phyloP scores from a whole-genome alignment of 1,140 invertebrate species.

The Calephelis virginiensis region DNA sequence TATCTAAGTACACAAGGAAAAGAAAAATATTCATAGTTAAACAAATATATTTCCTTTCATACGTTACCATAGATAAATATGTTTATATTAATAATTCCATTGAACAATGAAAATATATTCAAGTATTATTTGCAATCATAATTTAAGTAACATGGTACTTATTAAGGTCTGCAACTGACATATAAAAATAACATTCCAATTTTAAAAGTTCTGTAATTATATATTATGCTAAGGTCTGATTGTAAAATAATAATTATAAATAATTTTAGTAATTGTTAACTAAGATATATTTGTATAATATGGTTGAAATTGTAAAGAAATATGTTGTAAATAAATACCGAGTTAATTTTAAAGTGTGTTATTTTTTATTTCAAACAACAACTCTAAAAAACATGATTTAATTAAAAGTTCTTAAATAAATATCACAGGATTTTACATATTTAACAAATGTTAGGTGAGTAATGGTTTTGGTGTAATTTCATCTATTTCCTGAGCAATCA shows the following conservation, averaged over 20 bases:
- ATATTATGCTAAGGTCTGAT: slow-evolving; percentile 52
- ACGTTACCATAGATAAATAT: slow-evolving; percentile 72
- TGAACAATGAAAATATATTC: slow-evolving; percentile 13
- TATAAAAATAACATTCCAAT: slow-evolving; percentile 53
- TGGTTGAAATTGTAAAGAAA: slow-evolving; percentile 76
- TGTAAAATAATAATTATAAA: slow-evolving; percentile 70
- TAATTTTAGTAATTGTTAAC: slow-evolving; percentile 67
- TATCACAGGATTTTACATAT: slow-evolving; percentile 29
- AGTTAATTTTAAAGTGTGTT: slow-evolving; percentile 52
- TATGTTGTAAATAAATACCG: slow-evolving; percentile 76
- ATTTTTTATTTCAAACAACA: slow-evolving; percentile 26
- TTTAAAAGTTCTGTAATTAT: slow-evolving; percentile 45
- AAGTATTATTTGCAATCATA: background rate
- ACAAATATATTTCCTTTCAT: slow-evolving; percentile 44
- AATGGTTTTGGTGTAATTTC: slow-evolving; percentile 56
- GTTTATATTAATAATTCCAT: slow-evolving; percentile 23
- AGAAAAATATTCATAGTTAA: slow-evolving; percentile 20
- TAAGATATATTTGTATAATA: slow-evolving; percentile 77
- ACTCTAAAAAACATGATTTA: slow-evolving; percentile 14
- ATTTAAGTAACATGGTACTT: too few relatives aligned
- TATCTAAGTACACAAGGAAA: background rate
- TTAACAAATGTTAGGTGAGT: slow-evolving; percentile 13
- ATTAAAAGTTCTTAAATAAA: slow-evolving; percentile 10
- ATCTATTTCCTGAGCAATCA: slow-evolving; percentile 59
- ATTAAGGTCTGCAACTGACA: slow-evolving; percentile 12